Evolutionary conservation across 2,113 vertebrate genomes (phyloP).

Genomic region (Equus przewalskii): DNA sequence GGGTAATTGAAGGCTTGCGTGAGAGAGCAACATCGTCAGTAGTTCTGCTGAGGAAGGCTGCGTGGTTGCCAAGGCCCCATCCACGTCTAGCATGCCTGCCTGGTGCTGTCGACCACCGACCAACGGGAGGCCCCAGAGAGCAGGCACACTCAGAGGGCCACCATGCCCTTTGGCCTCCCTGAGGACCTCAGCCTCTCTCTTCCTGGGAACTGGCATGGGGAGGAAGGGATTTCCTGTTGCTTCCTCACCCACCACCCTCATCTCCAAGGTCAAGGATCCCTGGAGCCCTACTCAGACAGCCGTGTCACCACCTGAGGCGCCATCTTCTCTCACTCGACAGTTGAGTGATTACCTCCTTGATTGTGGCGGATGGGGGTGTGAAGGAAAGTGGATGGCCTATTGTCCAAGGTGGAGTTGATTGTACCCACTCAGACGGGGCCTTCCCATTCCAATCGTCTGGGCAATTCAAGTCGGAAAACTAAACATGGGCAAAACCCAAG

Average conservation of each 20-base stretch:
- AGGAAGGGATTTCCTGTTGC: not conserved
- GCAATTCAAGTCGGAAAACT: not conserved
- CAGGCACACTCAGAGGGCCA: not conserved
- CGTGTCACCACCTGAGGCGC: not conserved
- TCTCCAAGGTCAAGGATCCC: not conserved
- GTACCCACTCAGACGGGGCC: not conserved
- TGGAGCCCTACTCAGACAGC: not conserved
- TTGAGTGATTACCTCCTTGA: too few species aligned
- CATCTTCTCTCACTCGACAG: not conserved
- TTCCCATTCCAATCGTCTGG: not conserved
- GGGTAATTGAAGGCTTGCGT: not conserved
- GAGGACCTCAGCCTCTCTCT: not conserved
- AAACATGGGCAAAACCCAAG: not conserved
- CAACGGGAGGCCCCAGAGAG: too few species aligned
- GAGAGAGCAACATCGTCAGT: not conserved
- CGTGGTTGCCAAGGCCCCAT: not conserved
- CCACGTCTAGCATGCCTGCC: rapidly evolving
- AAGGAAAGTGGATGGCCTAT: not conserved
- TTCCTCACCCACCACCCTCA: rapidly evolving
- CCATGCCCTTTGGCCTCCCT: not conserved
- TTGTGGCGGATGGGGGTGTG: not conserved
- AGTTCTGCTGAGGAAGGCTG: not conserved
- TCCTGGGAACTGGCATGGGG: not conserved
- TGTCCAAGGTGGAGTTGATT: not conserved
- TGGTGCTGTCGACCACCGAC: not conserved